These are phyloP conservation scores for Megalonaias nervosa DNA, from an alignment of 1,140 invertebrate genomes.

Conservation along the genomic window DNA sequence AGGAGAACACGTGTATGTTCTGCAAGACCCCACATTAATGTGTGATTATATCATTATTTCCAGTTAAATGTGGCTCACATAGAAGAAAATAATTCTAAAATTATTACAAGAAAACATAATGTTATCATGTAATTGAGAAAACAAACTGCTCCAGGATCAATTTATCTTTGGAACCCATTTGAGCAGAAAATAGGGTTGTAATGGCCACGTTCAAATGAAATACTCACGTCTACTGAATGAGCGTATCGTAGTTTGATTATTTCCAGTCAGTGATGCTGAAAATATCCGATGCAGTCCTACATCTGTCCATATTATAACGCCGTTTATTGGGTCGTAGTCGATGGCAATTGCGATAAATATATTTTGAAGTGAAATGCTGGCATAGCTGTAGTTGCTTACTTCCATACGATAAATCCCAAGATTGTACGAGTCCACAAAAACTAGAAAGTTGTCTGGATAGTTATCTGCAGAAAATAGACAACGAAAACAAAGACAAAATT, in stretches of 20 bases:
- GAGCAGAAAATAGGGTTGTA: no score
- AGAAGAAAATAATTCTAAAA: no score
- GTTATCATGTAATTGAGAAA: no score
- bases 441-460: conserved; percentile 80
- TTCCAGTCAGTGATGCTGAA: conserved; percentile 83
- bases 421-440: conserved; percentile 48
- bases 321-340: conserved; percentile 90
- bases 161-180: no score
- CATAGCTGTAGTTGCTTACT: conserved; percentile 44
- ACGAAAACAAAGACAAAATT: no score
- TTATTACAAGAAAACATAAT: no score
- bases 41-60: no score
- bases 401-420: conserved; percentile 54
- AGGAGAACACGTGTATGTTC: no score
- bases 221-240: conserved; percentile 16
- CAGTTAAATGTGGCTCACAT: no score
- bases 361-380: conserved; percentile 40
- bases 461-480: conserved; percentile 77
- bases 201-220: no score
- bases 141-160: no score
- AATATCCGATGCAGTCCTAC: conserved; percentile 84
- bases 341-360: conserved; percentile 80
- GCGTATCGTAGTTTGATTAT: conserved; percentile 33
- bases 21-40: no score
- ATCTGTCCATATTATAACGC: conserved; percentile 92